A percentile compares a stretch with the other conserved stretches of the same genome.
These are phyloP conservation scores for Brienomyrus longianalis DNA, from an alignment of 2,113 vertebrate species.

Conservation along the genomic window DNA sequence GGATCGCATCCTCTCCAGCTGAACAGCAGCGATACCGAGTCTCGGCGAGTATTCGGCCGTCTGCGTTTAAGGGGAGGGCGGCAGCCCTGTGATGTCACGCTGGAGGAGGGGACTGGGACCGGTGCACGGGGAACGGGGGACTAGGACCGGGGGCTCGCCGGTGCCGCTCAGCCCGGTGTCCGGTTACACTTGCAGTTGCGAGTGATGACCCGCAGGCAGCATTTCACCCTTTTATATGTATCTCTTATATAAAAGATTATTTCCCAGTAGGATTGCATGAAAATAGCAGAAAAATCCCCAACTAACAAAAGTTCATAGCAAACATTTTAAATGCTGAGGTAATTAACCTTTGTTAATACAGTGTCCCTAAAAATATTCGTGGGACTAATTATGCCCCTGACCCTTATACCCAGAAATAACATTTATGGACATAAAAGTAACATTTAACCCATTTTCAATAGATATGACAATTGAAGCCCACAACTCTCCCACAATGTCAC, in stretches of 20 bases:
- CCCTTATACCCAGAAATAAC: not conserved
- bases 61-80: slow-evolving; percentile 7
- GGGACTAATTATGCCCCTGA: not conserved
- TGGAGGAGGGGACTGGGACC: slow-evolving; percentile 13
- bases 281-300: not conserved
- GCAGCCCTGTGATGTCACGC: slow-evolving; percentile 14
- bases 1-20: not conserved
- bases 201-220: not conserved
- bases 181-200: not conserved
- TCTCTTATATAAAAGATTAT: not conserved
- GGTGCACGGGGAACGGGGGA: not conserved
- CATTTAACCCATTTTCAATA: not conserved
- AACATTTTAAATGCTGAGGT: not conserved
- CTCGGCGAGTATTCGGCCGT: not conserved
- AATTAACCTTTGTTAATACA: not conserved
- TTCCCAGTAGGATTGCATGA: not conserved
- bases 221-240: not conserved
- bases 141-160: not conserved
- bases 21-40: not conserved
- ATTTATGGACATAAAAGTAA: not conserved
- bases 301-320: not conserved
- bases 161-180: not conserved
- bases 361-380: not conserved
- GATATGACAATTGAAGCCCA: not conserved
- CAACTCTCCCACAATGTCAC: not conserved